Conservation (phyloP, 1,140 invertebrate genomes). For the Dufourea novaeangliae region DNA sequence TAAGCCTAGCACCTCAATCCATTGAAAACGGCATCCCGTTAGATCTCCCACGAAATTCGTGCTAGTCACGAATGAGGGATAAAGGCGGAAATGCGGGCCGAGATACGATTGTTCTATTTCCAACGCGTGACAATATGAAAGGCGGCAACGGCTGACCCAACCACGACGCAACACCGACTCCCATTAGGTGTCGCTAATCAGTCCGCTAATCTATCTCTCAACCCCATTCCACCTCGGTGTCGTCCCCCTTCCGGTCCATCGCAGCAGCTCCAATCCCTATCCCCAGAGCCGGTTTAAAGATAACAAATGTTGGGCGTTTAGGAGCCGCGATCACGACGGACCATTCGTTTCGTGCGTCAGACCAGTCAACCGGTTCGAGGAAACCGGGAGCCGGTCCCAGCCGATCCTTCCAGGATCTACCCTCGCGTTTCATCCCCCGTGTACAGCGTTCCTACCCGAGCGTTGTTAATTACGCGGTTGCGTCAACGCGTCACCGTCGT, state of each 20-base stretch:
- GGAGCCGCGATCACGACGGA: slow-evolving; percentile 63
- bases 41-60: too few relatives aligned
- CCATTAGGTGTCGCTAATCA: slow-evolving; percentile 70
- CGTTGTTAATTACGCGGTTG: slow-evolving; percentile 51
- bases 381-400: slow-evolving; percentile 27
- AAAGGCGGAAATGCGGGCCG: not conserved
- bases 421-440: slow-evolving; percentile 22
- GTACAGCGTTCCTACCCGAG: slow-evolving; percentile 12
- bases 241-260: slow-evolving; percentile 21
- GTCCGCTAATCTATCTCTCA: slow-evolving; percentile 61
- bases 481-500: slow-evolving; percentile 41
- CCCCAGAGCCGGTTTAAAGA: slow-evolving; percentile 66
- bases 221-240: not conserved
- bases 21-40: too few relatives aligned
- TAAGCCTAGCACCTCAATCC: too few relatives aligned
- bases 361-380: slow-evolving; percentile 26
- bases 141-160: slow-evolving; percentile 29
- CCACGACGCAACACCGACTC: slow-evolving; percentile 32
- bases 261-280: slow-evolving; percentile 6
- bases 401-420: slow-evolving; percentile 23
- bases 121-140: not conserved
- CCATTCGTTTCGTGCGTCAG: slow-evolving; percentile 66
- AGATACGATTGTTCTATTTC: not conserved
- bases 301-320: slow-evolving; percentile 74
- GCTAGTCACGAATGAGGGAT: too few relatives aligned